These are phyloP conservation scores for Chamaetylas fuelleborni DNA, from an alignment of 2,113 vertebrate species.

Conservation along the genomic window DNA sequence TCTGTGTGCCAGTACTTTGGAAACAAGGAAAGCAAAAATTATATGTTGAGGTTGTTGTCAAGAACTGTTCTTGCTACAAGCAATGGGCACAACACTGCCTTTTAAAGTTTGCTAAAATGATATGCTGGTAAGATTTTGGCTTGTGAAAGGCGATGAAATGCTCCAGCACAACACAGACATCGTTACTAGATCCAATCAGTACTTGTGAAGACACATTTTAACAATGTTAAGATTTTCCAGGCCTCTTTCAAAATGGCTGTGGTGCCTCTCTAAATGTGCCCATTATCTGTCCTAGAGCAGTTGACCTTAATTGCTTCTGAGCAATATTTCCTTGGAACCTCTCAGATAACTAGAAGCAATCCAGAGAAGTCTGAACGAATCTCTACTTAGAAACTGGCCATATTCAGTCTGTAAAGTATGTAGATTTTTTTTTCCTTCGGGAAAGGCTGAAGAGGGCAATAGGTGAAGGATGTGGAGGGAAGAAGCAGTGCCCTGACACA, in stretches of 20 bases:
- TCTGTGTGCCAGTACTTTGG: not conserved
- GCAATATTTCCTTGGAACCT: not conserved
- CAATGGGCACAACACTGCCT: not conserved
- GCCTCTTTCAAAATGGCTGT: not conserved
- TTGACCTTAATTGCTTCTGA: not conserved
- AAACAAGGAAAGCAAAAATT: not conserved
- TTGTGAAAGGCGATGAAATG: not conserved
- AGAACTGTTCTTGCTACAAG: not conserved
- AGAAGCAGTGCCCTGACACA: not conserved
- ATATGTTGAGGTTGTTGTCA: not conserved
- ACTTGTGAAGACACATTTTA: not conserved
- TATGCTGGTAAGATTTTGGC: not conserved
- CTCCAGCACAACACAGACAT: not conserved
- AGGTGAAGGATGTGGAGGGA: slow-evolving; percentile 52
- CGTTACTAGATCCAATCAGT: not conserved
- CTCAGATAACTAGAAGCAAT: not conserved
- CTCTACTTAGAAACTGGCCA: not conserved
- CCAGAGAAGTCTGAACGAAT: not conserved
- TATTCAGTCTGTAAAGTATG: not conserved
- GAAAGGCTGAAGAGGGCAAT: slow-evolving; percentile 31
- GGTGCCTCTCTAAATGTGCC: not conserved
- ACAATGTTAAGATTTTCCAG: not conserved
- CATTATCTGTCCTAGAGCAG: not conserved
- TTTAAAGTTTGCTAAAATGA: not conserved
- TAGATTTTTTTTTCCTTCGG: not conserved